Evolutionary conservation across 2,113 vertebrate genomes (phyloP), one percentile per base, ranked within the genome.

Genomic region (Lamprotornis superbus): DNA sequence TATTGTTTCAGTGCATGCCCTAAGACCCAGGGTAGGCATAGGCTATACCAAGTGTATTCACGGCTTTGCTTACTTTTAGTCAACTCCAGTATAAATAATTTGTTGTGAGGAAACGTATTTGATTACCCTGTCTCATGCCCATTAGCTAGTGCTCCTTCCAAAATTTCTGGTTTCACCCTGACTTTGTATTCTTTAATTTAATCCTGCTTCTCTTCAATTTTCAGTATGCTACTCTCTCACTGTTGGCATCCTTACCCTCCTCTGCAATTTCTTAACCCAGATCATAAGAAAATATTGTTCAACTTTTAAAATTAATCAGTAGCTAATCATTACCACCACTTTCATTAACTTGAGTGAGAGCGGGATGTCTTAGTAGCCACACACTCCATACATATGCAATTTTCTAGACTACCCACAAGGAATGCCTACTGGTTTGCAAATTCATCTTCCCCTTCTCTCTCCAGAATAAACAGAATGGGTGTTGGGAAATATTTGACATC

Each of bases 1-100:
- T 0, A 0, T 46, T 35, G 22, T 57, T 93, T 76, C n/a, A 53
- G 3, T n/a, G 15, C 10, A 23, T 28, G 24, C 10, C 15, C 12
- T 79, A 30, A 65, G n/a, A 94, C 69, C 3, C 15, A 49, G 13
- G 6, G 19, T 44, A 49, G 28, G 24, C 19, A 52, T 8, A 71
- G 12, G 12, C 7, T 92, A 47, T 28, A 11, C 3, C 11, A 33
- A 56, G 17, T 12, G 10, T 31, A 64, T 21, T 35, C 15, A 69
- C 1, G 1, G 7, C 12, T 76, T 76, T 65, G 1, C 24, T 65
- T 74, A 17, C 12, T 37, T 74, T 65, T 63, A 42, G 8, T 40
- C 46, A 74, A 22, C 31, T 82, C 16, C 22, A 70, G 8, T 9
- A 37, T 7, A 70, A 71, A 81, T 49, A 0, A 35, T 53, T 55